These are phyloP conservation scores for Drosophila obscura DNA, from an alignment of 1,140 invertebrate species.

Conservation along the genomic window DNA sequence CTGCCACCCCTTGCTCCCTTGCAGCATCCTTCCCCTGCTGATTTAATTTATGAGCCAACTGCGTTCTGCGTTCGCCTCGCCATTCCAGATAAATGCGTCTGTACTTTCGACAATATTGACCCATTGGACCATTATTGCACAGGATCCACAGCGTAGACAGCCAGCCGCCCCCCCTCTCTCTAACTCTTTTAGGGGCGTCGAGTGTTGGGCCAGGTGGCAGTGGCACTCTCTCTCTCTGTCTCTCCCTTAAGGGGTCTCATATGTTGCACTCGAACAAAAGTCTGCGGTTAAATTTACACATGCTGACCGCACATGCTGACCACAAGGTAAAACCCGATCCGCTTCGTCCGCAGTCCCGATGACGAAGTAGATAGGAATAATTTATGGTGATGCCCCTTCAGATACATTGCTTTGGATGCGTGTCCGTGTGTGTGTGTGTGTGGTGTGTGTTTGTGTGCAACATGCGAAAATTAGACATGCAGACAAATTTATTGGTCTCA, in stretches of 20 bases:
- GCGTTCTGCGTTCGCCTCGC: constrained; percentile 44
- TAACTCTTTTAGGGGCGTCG: neutral
- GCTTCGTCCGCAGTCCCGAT: constrained; percentile 65
- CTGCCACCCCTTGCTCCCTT: neutral
- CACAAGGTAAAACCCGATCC: constrained; percentile 64
- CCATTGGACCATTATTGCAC: constrained; percentile 38
- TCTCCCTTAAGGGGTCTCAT: constrained; percentile 26
- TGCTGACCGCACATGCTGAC: constrained; percentile 68
- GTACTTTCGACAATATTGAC: constrained; percentile 69
- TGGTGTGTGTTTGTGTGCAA: constrained; percentile 42
- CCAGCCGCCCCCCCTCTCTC: neutral
- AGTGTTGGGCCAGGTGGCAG: neutral
- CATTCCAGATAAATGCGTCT: constrained; percentile 78
- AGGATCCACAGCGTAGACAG: neutral
- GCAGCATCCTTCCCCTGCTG: constrained; percentile 25
- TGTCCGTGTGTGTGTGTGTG: constrained; percentile 22
- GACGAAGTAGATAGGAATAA: constrained; percentile 79
- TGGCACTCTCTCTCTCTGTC: neutral
- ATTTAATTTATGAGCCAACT: constrained; percentile 74
- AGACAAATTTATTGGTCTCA: constrained; percentile 78
- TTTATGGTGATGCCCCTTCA: constrained; percentile 73
- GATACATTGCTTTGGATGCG: constrained; percentile 33
- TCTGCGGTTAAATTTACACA: constrained; percentile 71
- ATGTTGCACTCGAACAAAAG: constrained; percentile 61
- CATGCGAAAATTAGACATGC: constrained; percentile 78